phyloP scores from a whole-genome alignment of 2,888 invertebrate genomes.

The Apodemia zela region DNA sequence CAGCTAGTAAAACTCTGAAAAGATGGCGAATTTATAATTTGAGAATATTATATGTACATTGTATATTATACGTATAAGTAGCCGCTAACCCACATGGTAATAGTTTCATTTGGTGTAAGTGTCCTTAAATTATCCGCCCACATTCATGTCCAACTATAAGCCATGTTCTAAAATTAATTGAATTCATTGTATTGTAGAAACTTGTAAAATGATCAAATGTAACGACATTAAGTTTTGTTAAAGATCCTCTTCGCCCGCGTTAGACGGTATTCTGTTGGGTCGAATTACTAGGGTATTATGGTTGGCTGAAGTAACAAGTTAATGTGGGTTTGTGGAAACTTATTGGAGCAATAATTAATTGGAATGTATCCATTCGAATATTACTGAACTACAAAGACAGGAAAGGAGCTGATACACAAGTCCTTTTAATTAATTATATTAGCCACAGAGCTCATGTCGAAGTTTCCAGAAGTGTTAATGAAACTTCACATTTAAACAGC shows the following conservation, averaged over 20 bases:
- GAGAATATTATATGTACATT: too few relatives aligned
- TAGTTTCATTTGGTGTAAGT: not conserved
- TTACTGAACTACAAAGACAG: not conserved
- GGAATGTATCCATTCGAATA: not conserved
- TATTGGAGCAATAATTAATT: slow-evolving; percentile 14
- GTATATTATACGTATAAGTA: not conserved
- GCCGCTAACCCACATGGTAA: not conserved
- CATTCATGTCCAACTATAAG: not conserved
- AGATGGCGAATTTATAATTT: too few relatives aligned
- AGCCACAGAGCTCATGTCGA: not conserved
- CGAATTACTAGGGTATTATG: slow-evolving; percentile 16
- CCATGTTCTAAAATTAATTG: not conserved
- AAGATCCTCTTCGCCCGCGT: not conserved
- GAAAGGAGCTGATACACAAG: not conserved
- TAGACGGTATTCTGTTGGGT: not conserved
- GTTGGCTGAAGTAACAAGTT: slow-evolving; percentile 13
- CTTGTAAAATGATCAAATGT: slow-evolving; percentile 10
- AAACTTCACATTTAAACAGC: too few relatives aligned
- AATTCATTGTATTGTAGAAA: slow-evolving; percentile 2
- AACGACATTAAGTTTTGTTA: slow-evolving; percentile 2
- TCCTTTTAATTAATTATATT: slow-evolving; percentile 8
- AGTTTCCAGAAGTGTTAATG: too few relatives aligned
- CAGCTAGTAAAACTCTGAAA: too few relatives aligned
- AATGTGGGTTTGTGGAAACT: slow-evolving; percentile 12
- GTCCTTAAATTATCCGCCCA: not conserved